Base-by-base conservation (phyloP, 2,888 invertebrate genomes). In the Macaria notata region DNA sequence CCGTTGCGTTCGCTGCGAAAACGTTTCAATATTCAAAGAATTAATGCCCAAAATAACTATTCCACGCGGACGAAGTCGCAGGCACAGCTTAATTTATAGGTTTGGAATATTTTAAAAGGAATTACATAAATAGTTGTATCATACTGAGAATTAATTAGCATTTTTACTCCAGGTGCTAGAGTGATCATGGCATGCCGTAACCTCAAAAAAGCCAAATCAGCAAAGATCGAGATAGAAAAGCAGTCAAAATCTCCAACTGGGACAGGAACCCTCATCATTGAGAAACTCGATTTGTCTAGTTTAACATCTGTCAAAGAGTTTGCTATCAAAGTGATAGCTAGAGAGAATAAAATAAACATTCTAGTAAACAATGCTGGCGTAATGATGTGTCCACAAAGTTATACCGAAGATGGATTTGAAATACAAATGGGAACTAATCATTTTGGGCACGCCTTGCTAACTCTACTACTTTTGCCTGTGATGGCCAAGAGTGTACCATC, bases 301-400 rank as follows among this genome's bases (percentile, higher is more conserved):
- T 70, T 94, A 7, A 78, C 78, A 4, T 94, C 94, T n/a, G 92
- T 95, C 0, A 75, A 91, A 7, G 83, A 88, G 49, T 95, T 94
- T 68, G 93, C 89, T 8, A 67, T 71, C 7, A 72, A 73, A 19
- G 73, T 92, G n/a, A 58, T 84, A 31, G 77, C 84, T 38, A 87
- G 80, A 4, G 93, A 94, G 72, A 31, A 72, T 0, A 75, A 78
- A 30, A 85, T 95, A 4, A 86, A 94, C 64, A 79, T 94, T 39
- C 80, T 95, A 9, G 90, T 95, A 5, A 94, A 95, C 69, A 95
- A 95, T 72, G 94, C 94, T 5, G 95, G 95, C 0, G 89, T 95
- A 1, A 94, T 95, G 94, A 91, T 93, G 81, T 93, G 94, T 54
- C 94, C 94, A 0, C 85, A 91, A 54, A 84, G 90, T 1, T 83